Conservation (phyloP, 2,113 vertebrate species). For the Heterotis niloticus region DNA sequence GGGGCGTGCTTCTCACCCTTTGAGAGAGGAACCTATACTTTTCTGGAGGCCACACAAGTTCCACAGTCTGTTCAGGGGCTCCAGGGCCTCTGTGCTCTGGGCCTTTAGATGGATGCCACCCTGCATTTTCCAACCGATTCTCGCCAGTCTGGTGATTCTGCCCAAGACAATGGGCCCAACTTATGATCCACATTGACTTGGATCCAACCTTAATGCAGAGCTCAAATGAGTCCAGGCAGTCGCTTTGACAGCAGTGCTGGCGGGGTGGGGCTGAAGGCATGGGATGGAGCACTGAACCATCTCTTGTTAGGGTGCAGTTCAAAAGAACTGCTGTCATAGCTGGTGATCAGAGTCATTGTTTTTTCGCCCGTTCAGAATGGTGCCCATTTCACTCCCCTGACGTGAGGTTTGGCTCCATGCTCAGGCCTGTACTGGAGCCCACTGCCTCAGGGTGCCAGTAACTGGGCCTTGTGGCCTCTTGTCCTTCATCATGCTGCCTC, state of each 20-base stretch:
- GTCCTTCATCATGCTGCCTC: too few relatives aligned
- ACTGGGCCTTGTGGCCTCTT: too few relatives aligned
- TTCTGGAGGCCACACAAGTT: not conserved
- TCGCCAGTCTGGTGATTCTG: conserved; percentile 33
- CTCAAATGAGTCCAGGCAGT: too few relatives aligned
- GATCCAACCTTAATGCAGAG: conserved; percentile 22
- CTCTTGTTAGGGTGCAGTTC: too few relatives aligned
- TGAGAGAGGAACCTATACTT: not conserved
- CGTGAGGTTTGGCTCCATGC: conserved; percentile 25
- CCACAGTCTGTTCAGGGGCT: conserved; percentile 14
- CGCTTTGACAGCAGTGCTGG: too few relatives aligned
- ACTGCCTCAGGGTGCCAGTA: conserved; percentile 1
- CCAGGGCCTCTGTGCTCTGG: conserved; percentile 29
- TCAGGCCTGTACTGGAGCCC: too few relatives aligned
- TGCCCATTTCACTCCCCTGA: conserved; percentile 43
- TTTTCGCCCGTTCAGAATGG: conserved; percentile 28
- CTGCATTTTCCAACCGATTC: not conserved
- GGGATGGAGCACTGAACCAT: too few relatives aligned
- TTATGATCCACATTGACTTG: conserved; percentile 62
- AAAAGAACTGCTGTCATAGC: too few relatives aligned
- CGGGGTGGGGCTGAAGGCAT: too few relatives aligned
- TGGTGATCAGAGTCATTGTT: conserved; percentile 9
- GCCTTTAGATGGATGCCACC: conserved; percentile 41
- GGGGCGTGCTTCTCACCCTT: not conserved
- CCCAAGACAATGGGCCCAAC: conserved; percentile 60